These are phyloP conservation scores for Acropora yongei DNA, from an alignment of 64 coral and sea anemone genomes.

Conservation along the genomic window DNA sequence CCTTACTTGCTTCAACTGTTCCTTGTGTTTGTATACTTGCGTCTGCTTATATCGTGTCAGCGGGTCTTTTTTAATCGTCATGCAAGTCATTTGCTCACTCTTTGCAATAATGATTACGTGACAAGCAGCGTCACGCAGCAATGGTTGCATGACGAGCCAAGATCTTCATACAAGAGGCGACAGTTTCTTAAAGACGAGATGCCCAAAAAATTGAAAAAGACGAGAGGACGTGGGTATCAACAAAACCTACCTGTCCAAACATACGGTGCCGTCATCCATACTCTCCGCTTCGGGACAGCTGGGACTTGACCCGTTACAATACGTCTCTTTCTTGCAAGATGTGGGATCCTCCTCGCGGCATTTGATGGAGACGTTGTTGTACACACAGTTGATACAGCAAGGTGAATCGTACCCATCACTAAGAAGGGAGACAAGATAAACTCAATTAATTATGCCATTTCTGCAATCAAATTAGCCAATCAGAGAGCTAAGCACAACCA, in stretches of 20 bases:
- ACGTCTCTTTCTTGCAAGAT: slow-evolving; percentile 62
- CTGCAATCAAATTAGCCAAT: too few species aligned
- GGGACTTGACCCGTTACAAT: slow-evolving; percentile 26
- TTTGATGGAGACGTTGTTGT: background rate
- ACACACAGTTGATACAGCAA: slow-evolving; percentile 75
- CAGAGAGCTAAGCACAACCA: too few species aligned
- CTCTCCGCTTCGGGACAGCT: slow-evolving; percentile 50
- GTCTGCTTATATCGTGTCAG: too few species aligned
- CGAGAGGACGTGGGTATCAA: background rate
- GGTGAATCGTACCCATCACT: slow-evolving; percentile 87
- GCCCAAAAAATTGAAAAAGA: background rate
- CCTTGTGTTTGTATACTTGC: too few species aligned
- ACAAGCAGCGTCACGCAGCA: too few species aligned
- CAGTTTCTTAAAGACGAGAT: background rate
- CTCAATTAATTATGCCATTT: background rate
- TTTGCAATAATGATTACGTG: too few species aligned
- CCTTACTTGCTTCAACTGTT: too few species aligned
- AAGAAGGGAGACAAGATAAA: background rate
- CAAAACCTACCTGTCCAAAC: slow-evolving; percentile 77
- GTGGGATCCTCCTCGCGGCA: slow-evolving; percentile 69
- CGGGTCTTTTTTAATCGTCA: too few species aligned
- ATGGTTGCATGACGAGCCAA: background rate
- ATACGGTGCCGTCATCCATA: slow-evolving; percentile 59
- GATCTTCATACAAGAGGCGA: too few species aligned
- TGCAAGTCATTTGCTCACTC: too few species aligned